Base-by-base conservation (phyloP, 1,140 invertebrate genomes). In the Geopemphigus sp. region DNA sequence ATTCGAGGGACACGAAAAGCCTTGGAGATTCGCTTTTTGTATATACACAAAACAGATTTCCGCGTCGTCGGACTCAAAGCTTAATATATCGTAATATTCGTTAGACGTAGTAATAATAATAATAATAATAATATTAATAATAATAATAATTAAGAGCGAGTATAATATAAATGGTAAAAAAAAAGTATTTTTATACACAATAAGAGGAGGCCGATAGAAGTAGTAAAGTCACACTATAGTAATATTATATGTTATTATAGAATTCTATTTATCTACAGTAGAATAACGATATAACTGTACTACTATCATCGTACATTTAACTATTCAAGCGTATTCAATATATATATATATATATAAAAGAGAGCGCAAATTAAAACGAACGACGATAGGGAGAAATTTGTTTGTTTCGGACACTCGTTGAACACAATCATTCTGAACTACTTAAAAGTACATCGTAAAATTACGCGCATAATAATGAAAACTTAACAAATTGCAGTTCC, bases 41-140 rank as follows among this genome's bases (percentile, higher is more conserved):
- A 76, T 76, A 45, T 76, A 39, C 56, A 76, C 54, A 76, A 76
- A 76, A 76, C 54, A 15, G 54, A 57, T 76, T 76, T 76, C 29
- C 29, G 73, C 14, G 73, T 76, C 73, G 59, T 54, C 32, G 26
- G 72, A 74, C 29, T 39, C 39, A 47, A 68, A 68, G 66, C 22
- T 50, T 50, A 68, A 47, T 24, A n/a, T n/a, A 50, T 47, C 6
- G 14, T 15, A 32, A 8, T 32, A 68, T 50, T 39, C 32, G n/a
- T 39, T 39, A 8, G 3, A 39, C 32, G 32, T n/a, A n/a, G 17
- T 68, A 22, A n/a, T 39, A 29, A 26, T 0, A n/a, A 63, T 19
- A 64, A n/a, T n/a, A n/a, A n/a, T n/a, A n/a, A n/a, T n/a, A n/a
- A n/a, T n/a, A n/a, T n/a, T n/a, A n/a, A n/a, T n/a, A n/a, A n/a